Conservation (phyloP, 2,888 invertebrate genomes). For the Clusia tigrina region DNA sequence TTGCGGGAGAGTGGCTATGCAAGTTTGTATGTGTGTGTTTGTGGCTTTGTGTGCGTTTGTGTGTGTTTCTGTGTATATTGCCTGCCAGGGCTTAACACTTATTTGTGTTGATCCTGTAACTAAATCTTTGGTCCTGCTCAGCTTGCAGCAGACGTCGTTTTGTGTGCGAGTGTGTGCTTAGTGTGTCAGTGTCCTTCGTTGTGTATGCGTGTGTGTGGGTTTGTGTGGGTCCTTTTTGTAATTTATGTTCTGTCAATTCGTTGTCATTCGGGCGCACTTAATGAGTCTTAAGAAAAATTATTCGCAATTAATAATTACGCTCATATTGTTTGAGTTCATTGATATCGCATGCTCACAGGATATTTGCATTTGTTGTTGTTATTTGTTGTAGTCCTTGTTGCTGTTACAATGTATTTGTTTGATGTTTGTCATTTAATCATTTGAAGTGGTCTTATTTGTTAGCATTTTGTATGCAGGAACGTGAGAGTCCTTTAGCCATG, state of each 20-base stretch:
- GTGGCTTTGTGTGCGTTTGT: no score
- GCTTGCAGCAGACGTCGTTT: no score
- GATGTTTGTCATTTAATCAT: slow-evolving; percentile 55
- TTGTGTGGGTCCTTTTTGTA: slow-evolving; percentile 42
- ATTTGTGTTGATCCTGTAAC: slow-evolving; percentile 31
- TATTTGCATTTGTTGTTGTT: slow-evolving; percentile 7
- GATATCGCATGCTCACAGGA: slow-evolving; percentile 10
- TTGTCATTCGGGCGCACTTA: slow-evolving; percentile 54
- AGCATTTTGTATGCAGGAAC: slow-evolving; percentile 26
- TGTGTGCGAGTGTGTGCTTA: background rate
- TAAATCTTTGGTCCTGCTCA: no score
- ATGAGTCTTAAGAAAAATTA: slow-evolving; percentile 56
- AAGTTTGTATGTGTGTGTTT: no score
- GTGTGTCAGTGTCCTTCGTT: background rate
- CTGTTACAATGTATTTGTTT: slow-evolving; percentile 52
- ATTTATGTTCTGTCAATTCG: slow-evolving; percentile 56
- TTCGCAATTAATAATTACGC: slow-evolving; percentile 54
- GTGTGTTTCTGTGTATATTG: background rate
- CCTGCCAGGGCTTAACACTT: slow-evolving; percentile 45
- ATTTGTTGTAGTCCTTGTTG: slow-evolving; percentile 37
- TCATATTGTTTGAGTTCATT: slow-evolving; percentile 49
- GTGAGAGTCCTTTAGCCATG: background rate
- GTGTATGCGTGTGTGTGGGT: background rate
- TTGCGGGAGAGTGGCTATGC: no score
- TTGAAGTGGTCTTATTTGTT: slow-evolving; percentile 51